phyloP scores from a whole-genome alignment of 1,140 invertebrate genomes.

The Sycobia sp. region DNA sequence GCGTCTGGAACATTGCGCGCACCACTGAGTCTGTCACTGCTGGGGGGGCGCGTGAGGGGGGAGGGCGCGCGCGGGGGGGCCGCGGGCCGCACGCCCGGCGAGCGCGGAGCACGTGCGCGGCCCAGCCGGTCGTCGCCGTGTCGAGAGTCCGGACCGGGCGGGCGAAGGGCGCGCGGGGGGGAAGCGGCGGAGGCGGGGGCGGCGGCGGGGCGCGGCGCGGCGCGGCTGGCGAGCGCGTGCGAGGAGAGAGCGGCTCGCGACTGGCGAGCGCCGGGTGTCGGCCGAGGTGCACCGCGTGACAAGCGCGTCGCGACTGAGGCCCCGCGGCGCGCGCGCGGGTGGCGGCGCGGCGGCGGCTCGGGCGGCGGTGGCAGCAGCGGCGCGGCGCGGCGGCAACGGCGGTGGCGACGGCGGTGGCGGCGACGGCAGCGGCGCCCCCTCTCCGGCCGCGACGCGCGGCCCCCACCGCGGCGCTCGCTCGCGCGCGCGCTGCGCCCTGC shows the following conservation, averaged over 20 bases:
- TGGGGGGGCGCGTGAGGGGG: neutral
- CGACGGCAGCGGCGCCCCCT: neutral
- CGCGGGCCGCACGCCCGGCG: no score
- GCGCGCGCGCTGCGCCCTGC: neutral
- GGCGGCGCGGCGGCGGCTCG: constrained; percentile 32
- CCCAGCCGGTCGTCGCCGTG: no score
- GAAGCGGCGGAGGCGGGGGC: no score
- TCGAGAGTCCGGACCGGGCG: no score
- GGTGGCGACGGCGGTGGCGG: neutral
- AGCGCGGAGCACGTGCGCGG: no score
- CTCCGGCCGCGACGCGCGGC: neutral
- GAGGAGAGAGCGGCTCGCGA: constrained; percentile 20
- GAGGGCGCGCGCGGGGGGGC: neutral
- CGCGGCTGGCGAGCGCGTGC: neutral
- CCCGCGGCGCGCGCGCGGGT: constrained; percentile 37
- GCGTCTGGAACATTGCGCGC: constrained; percentile 18
- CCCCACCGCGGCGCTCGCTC: neutral
- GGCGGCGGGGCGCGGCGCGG: neutral
- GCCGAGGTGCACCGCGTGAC: constrained; percentile 58
- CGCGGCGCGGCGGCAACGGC: constrained; percentile 12
- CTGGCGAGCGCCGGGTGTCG: constrained; percentile 28
- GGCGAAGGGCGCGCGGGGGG: no score
- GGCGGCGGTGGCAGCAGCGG: constrained; percentile 25
- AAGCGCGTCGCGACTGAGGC: constrained; percentile 62
- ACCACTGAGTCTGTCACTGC: neutral